Percentiles rank a stretch among this genome's conserved stretches.
Evolutionary conservation across 1,140 invertebrate species (phyloP).

Genomic region (Trichogramma pretiosum): DNA sequence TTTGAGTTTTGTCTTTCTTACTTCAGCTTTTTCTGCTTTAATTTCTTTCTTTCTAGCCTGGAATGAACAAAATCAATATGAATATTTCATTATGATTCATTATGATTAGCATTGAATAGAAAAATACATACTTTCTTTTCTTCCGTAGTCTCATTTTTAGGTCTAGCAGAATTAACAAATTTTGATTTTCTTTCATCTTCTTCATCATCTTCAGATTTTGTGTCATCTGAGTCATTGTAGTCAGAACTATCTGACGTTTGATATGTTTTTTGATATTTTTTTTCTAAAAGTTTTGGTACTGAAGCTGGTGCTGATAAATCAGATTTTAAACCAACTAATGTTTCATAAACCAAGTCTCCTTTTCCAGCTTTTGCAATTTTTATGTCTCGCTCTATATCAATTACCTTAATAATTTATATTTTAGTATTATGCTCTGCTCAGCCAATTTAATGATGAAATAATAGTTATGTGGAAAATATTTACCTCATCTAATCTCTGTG

Average conservation of each 20-base stretch:
- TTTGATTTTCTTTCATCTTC: constrained; percentile 48
- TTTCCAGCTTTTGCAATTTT: constrained; percentile 67
- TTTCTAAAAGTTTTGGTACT: constrained; percentile 45
- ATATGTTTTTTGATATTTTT: too few species aligned
- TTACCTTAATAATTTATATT: constrained; percentile 50
- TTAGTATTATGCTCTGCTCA: too few species aligned
- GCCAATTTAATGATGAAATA: constrained; percentile 2
- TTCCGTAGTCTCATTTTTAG: constrained; percentile 77
- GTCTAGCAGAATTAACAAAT: constrained; percentile 61
- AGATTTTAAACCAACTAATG: constrained; percentile 71
- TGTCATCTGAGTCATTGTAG: constrained; percentile 29
- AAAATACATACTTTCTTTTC: constrained; percentile 61
- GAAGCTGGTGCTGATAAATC: constrained; percentile 65
- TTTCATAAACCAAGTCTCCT: constrained; percentile 72
- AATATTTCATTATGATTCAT: constrained; percentile 2
- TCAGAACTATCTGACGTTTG: constrained; percentile 15
- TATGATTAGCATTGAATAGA: constrained; percentile 2
- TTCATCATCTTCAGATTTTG: constrained; percentile 29
- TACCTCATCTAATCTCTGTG: constrained; percentile 86
- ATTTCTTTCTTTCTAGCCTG: constrained; percentile 72
- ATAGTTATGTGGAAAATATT: too few species aligned
- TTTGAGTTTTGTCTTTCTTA: constrained; percentile 84
- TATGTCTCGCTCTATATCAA: constrained; percentile 85
- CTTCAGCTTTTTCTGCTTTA: constrained; percentile 83
- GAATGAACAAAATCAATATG: constrained; percentile 20